These are phyloP conservation scores for Blastomussa wellsi DNA, from an alignment of 92 coral and sea anemone species.

Conservation along the genomic window DNA sequence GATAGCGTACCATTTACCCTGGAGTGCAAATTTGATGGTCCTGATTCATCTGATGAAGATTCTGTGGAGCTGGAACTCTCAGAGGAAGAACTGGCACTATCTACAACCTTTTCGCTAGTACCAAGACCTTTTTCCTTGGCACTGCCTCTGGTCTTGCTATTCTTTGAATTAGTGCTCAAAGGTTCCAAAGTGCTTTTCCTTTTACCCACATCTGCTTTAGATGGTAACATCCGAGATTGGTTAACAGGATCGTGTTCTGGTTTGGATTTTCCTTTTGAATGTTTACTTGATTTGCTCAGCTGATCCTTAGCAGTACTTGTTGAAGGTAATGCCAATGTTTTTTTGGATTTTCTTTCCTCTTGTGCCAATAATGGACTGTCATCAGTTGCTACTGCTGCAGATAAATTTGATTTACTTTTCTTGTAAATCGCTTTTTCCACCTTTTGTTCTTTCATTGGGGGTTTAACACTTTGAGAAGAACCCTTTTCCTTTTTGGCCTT, in stretches of 20 bases:
- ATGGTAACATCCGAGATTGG: background rate
- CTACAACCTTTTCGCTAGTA: background rate
- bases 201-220: background rate
- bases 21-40: background rate
- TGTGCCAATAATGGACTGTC: background rate
- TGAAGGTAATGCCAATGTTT: background rate
- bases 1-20: constrained; percentile 6
- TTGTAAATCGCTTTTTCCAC: background rate
- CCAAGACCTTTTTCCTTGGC: background rate
- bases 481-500: background rate
- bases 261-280: constrained; percentile 9
- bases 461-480: background rate
- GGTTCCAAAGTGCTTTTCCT: constrained; percentile 6
- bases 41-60: background rate
- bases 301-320: background rate
- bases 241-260: background rate
- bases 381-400: background rate
- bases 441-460: background rate
- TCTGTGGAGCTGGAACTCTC: constrained; percentile 20
- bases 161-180: background rate
- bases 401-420: background rate
- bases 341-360: background rate
- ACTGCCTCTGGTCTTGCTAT: constrained; percentile 4
- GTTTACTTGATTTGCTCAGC: background rate
- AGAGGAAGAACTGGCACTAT: background rate